Evolutionary conservation across 2,888 invertebrate genomes (phyloP).

Genomic region (Barypeithes pellucidus): DNA sequence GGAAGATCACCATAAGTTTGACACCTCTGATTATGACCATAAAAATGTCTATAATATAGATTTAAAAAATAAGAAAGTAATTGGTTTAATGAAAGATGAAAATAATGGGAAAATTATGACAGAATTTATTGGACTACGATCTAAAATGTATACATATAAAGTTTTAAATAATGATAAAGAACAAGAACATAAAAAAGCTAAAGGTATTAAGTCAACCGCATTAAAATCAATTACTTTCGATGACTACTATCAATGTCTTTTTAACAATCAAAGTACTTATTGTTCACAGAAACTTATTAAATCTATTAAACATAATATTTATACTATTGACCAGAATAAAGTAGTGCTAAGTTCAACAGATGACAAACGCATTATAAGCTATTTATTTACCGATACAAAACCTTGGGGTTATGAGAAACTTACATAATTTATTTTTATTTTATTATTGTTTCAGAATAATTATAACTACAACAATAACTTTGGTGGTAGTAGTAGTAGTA

Average conservation of each 20-base stretch:
- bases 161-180: not conserved
- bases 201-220: constrained; percentile 3
- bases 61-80: constrained; percentile 16
- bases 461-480: not conserved
- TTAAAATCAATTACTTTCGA: constrained; percentile 18
- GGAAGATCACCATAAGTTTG: constrained; percentile 21
- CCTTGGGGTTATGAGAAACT: constrained; percentile 11
- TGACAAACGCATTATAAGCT: constrained; percentile 21
- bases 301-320: constrained; percentile 9
- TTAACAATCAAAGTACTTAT: not conserved
- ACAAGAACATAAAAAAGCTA: constrained; percentile 9
- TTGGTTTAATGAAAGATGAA: constrained; percentile 35
- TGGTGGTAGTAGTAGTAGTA: not conserved
- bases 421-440: no score
- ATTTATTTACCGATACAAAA: not conserved
- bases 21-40: constrained; percentile 19
- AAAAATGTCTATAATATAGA: constrained; percentile 32
- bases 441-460: not conserved
- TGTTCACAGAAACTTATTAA: constrained; percentile 4
- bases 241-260: no score
- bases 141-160: constrained; percentile 34
- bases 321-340: not conserved
- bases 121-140: constrained; percentile 33
- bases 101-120: constrained; percentile 31
- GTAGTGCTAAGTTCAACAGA: constrained; percentile 1